phyloP scores from a whole-genome alignment of 2,113 vertebrate species.

The Phaetusa simplex region DNA sequence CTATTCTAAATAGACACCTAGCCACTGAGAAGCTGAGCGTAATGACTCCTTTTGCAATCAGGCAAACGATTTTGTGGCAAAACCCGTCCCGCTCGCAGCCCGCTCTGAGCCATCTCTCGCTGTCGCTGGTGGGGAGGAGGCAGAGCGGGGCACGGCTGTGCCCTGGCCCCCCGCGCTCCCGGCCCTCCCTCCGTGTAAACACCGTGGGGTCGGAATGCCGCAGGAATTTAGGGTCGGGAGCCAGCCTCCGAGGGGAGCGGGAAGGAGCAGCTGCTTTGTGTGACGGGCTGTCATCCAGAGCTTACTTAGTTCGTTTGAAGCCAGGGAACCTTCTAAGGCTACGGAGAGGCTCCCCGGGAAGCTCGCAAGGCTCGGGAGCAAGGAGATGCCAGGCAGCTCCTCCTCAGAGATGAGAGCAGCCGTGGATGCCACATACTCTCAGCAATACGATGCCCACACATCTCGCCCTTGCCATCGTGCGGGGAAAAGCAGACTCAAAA shows the following conservation, averaged over 20 bases:
- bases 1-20: neutral
- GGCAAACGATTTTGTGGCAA: neutral
- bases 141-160: neutral
- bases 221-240: slow-evolving; percentile 14
- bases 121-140: neutral
- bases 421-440: neutral
- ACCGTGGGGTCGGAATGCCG: neutral
- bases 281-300: neutral
- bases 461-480: neutral
- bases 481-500: neutral
- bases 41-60: neutral
- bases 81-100: fast-evolving
- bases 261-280: slow-evolving; percentile 49
- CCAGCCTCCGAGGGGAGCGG: neutral
- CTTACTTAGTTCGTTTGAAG: neutral
- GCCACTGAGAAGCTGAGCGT: neutral
- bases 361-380: neutral
- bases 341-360: neutral
- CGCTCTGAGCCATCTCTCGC: neutral
- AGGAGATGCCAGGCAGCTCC: neutral
- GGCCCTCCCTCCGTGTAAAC: neutral
- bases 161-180: neutral
- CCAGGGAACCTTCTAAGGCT: slow-evolving; percentile 29
- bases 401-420: neutral
- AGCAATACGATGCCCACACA: neutral